phyloP scores from a whole-genome alignment of 2,797 vertebrate species.

The Macropodus opercularis region DNA sequence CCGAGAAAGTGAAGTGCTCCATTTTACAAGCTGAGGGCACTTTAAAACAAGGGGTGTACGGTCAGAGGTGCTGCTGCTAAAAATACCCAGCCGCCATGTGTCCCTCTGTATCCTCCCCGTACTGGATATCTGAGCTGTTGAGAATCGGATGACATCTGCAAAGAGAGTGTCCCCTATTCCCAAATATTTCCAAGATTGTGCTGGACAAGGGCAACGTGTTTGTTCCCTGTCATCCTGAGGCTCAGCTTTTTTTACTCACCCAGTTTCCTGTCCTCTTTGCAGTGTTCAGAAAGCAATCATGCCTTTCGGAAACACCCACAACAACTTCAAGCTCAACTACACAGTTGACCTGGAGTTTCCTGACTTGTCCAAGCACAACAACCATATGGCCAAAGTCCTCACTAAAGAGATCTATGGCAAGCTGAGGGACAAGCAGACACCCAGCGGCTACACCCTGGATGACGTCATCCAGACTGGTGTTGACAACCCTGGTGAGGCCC shows the following conservation, averaged over 20 bases:
- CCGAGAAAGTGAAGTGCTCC: constrained; percentile 1
- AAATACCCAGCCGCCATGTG: constrained; percentile 66
- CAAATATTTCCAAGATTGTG: not conserved
- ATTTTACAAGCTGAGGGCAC: constrained; percentile 13
- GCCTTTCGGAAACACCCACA: constrained; percentile 97
- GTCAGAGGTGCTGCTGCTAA: constrained; percentile 59
- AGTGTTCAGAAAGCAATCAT: constrained; percentile 85
- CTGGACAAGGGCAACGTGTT: not conserved
- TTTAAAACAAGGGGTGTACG: constrained; percentile 25
- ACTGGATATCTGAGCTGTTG: constrained; percentile 65
- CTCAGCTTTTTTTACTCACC: constrained; percentile 1
- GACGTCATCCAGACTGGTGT: constrained; percentile 93
- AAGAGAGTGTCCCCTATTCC: too few relatives aligned
- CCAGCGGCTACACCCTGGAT: constrained; percentile 91
- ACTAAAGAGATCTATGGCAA: constrained; percentile 87
- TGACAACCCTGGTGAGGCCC: constrained; percentile 89
- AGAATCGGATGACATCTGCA: constrained; percentile 67
- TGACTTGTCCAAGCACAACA: constrained; percentile 91
- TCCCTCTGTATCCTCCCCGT: constrained; percentile 59
- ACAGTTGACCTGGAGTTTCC: constrained; percentile 88
- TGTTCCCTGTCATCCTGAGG: not conserved
- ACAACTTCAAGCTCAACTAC: constrained; percentile 93
- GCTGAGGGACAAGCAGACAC: constrained; percentile 91
- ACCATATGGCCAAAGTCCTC: constrained; percentile 95
- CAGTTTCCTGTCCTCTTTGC: constrained; percentile 40